Base-by-base conservation (phyloP, 2,113 vertebrate genomes). In the Pampusana beccarii region DNA sequence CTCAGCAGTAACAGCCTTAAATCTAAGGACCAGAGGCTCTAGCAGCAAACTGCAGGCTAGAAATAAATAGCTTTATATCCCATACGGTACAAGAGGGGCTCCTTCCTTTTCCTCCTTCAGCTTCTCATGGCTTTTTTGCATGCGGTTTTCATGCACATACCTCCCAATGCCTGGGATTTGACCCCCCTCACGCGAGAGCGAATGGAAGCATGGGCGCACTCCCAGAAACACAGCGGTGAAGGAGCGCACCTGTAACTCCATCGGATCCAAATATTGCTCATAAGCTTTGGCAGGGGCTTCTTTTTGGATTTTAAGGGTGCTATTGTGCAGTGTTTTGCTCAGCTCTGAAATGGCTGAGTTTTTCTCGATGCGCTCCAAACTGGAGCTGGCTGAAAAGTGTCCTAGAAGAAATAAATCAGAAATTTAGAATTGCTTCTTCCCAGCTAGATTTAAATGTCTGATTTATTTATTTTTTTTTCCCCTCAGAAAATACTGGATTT, bases 371-470 rank as follows among this genome's bases (percentile, higher is more conserved):
- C 0, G 1, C 62, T 92, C 70, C 73, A 94, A 96, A 87, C 44
- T 58, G 56, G 46, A 82, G 51, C 64, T 74, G 64, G 34, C 25
- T 78, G 60, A 80, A 70, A 57, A 62, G 38, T 7, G 8, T 60
- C 56, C 38, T 80, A 21, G 84, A 94, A 95, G 24, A 93, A 86
- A 88, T 29, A 92, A 94, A 74, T 90, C 56, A 74, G 61, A 79
- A 93, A 90, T 92, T 81, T 33, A 70, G 42, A 74, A 66, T 57
- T 51, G 56, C 24, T 81, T 83, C 53, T 90, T 88, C 44, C 26
- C 42, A 67, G 72, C 34, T 34, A 58, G 67, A 78, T 92, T 91
- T 66, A 58, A 87, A 71, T 38, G 31, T 31, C 21, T 82, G 53
- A 4, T 31, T 65, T 34, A 31, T 75, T 61, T 33, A 26, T 75